Evolutionary conservation across 1,140 invertebrate genomes (phyloP), one percentile per base, ranked within the genome.

Genomic region (Drosophila parabipectinata): DNA sequence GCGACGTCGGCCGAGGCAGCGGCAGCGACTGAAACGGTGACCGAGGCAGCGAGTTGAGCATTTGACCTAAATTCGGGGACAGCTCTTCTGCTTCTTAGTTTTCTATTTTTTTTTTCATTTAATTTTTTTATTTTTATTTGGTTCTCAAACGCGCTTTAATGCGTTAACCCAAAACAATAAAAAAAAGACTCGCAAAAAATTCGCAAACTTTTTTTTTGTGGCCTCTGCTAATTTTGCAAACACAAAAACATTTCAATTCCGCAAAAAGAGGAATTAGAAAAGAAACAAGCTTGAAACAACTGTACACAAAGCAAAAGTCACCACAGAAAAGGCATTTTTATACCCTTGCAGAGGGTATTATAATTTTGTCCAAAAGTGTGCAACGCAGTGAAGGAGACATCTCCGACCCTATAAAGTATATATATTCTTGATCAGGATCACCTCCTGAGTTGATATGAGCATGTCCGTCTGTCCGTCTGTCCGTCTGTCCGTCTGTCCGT

Each of bases 11-110:
- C 51, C 30, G 59, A 54, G 24, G 50, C 61, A 37, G 34, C 7
- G 26, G 74, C 67, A 60, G 73, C 24, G 71, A 71, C 34, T 0
- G 34, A 10, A 12, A 77, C 66, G 41, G 39, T 37, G 59, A 55
- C 51, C 24, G 21, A 26, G 26, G 8, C 58, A 55, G 78, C 55
- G 53, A 77, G 78, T 77, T 72, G 61, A 77, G 77, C 81, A 73
- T 84, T 84, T 84, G 81, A 84, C 81, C 81, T 47, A 84, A 84
- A 85, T 84, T 85, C 77, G 66, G 51, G 63, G 66, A 69, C 66
- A 68, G 66, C 62, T 55, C 64, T 55, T 57, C 26, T 28, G 26
- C 61, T 63, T 54, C 26, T 60, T 62, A 28, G 59, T 50, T 53
- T 54, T 68, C 63, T 68, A 68, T n/a, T 54, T 39, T 32, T 66